Evolutionary conservation across 2,113 vertebrate genomes (phyloP).

Genomic region (Athene cunicularia): DNA sequence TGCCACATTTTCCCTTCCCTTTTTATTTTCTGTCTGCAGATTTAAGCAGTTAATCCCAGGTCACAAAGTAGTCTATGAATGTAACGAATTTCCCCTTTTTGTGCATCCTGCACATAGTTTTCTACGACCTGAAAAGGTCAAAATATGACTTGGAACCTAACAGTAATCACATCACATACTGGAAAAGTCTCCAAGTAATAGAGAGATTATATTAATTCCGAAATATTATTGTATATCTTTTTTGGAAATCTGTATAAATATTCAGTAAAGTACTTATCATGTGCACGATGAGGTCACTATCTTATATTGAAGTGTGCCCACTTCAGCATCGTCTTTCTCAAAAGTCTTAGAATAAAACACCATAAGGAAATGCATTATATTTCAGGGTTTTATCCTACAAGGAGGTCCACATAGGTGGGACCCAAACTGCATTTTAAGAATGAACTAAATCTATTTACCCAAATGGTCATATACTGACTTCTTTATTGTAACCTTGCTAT

Average conservation of each 20-base stretch:
- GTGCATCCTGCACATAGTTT: background rate
- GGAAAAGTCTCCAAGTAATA: background rate
- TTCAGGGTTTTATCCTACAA: background rate
- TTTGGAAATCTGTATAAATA: slow-evolving; percentile 18
- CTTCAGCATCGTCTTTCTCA: background rate
- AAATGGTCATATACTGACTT: background rate
- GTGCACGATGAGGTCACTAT: background rate
- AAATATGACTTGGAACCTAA: slow-evolving; percentile 16
- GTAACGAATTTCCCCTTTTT: background rate
- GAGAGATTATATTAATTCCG: background rate
- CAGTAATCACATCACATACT: background rate
- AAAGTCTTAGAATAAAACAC: background rate
- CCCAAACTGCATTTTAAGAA: background rate
- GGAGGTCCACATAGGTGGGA: background rate
- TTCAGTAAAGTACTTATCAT: background rate
- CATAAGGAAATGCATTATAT: background rate
- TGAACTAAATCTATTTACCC: background rate
- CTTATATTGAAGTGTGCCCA: background rate
- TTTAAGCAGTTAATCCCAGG: background rate
- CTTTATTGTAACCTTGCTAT: background rate
- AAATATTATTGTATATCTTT: background rate
- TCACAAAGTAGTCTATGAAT: background rate
- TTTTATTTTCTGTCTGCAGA: background rate
- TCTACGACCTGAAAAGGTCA: slow-evolving; percentile 10
- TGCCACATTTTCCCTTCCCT: background rate